Evolutionary conservation across 2,888 invertebrate genomes (phyloP).

Genomic region (Fragum whitleyi): DNA sequence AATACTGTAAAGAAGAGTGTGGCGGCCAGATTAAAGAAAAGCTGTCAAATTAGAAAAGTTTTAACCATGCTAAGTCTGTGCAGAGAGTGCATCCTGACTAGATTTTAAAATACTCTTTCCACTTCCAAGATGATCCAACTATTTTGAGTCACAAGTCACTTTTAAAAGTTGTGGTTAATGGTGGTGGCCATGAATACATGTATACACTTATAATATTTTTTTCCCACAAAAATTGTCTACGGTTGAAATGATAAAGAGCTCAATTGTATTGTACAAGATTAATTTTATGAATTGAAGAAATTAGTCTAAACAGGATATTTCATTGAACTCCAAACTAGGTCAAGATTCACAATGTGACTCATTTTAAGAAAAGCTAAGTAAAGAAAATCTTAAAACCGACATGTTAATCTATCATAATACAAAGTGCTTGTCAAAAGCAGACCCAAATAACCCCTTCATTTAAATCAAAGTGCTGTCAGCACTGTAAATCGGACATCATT

Average conservation of each 20-base stretch:
- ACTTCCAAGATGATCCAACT: too few relatives aligned
- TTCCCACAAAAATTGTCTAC: slow-evolving; percentile 4
- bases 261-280: slow-evolving; percentile 6
- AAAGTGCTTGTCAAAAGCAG: slow-evolving; percentile 29
- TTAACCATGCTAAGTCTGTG: too few relatives aligned
- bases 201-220: neutral
- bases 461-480: too few relatives aligned
- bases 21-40: too few relatives aligned
- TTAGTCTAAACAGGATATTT: slow-evolving; percentile 7
- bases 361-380: slow-evolving; percentile 24
- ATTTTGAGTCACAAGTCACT: too few relatives aligned
- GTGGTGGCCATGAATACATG: neutral
- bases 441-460: neutral
- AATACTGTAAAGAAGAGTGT: too few relatives aligned
- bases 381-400: slow-evolving; percentile 26
- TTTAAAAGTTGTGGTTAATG: too few relatives aligned
- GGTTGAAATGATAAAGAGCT: neutral
- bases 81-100: too few relatives aligned
- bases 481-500: too few relatives aligned
- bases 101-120: too few relatives aligned
- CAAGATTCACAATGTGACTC: slow-evolving; percentile 11
- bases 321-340: slow-evolving; percentile 18
- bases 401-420: slow-evolving; percentile 33
- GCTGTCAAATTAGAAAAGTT: too few relatives aligned
- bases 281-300: slow-evolving; percentile 9